Conservation (phyloP, 2,797 vertebrate genomes). For the Notoglanidium macrostoma region DNA sequence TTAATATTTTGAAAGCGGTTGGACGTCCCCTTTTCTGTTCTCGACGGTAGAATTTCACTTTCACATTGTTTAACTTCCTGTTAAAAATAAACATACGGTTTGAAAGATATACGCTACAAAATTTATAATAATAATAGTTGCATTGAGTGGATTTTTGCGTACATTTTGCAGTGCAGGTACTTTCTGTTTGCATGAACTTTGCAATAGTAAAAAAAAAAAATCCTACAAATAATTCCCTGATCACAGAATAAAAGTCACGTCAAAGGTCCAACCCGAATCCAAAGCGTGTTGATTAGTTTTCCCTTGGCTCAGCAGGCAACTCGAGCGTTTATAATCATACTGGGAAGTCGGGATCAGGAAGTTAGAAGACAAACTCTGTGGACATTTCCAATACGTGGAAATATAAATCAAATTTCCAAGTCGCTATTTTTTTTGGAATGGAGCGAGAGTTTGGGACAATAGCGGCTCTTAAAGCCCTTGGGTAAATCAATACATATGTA, state of each 20-base stretch:
- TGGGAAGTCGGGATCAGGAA: slow-evolving; percentile 6
- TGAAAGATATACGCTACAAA: not conserved
- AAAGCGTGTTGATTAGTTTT: slow-evolving; percentile 27
- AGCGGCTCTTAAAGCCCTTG: slow-evolving; percentile 65
- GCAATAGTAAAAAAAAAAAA: no score
- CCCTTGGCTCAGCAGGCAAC: not conserved
- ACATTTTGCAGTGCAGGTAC: not conserved
- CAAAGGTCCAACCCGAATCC: not conserved
- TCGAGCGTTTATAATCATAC: no score
- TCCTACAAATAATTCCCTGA: not conserved
- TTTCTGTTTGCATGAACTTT: not conserved
- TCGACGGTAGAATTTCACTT: slow-evolving; percentile 13
- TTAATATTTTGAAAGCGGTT: not conserved
- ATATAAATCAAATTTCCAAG: not conserved
- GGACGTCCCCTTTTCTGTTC: not conserved
- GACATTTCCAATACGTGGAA: not conserved
- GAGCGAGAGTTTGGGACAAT: slow-evolving; percentile 60
- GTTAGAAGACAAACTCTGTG: not conserved
- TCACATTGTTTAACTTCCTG: not conserved
- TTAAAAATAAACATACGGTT: not conserved
- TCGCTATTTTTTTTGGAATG: slow-evolving; percentile 57
- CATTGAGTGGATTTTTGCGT: not conserved
- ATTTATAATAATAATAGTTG: no score
- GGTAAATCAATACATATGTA: slow-evolving; percentile 53
- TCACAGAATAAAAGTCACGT: slow-evolving; percentile 37